These are phyloP conservation scores for Trichonephila clavata DNA, from an alignment of 1,140 invertebrate species.

Conservation along the genomic window DNA sequence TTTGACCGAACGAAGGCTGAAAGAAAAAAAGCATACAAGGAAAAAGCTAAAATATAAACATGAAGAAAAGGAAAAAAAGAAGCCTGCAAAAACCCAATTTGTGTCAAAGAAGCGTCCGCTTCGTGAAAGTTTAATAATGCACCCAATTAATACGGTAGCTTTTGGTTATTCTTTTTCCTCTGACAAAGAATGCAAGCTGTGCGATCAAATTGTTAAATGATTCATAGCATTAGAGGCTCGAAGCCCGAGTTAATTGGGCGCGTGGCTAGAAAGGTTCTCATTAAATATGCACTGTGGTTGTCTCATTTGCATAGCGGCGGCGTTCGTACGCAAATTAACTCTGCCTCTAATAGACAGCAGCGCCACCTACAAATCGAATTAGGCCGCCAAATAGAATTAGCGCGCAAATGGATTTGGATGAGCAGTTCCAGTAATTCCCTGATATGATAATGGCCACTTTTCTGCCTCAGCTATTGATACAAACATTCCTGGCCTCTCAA, in stretches of 20 bases:
- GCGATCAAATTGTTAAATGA: slow-evolving; percentile 76
- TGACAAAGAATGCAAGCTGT: slow-evolving; percentile 18
- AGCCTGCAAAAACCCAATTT: slow-evolving; percentile 64
- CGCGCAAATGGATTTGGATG: slow-evolving; percentile 71
- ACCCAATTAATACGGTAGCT: slow-evolving; percentile 71
- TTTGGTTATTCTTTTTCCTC: slow-evolving; percentile 51
- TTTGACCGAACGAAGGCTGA: not conserved
- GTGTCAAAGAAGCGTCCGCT: slow-evolving; percentile 57
- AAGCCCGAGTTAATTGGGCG: slow-evolving; percentile 68
- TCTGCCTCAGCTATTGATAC: slow-evolving; percentile 63
- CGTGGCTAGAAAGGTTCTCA: slow-evolving; percentile 45
- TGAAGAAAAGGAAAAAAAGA: slow-evolving; percentile 40
- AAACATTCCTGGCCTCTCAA: slow-evolving; percentile 49
- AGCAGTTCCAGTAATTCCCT: slow-evolving; percentile 70
- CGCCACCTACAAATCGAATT: slow-evolving; percentile 75
- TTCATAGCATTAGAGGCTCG: slow-evolving; percentile 70
- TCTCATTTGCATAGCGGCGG: slow-evolving; percentile 72
- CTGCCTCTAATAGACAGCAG: slow-evolving; percentile 64
- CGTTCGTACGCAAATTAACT: slow-evolving; percentile 75
- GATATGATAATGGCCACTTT: slow-evolving; percentile 74
- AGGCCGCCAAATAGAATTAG: slow-evolving; percentile 70
- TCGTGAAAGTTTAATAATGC: slow-evolving; percentile 75
- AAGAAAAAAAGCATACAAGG: slow-evolving; percentile 6
- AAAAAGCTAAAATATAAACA: slow-evolving; percentile 55
- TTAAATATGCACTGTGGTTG: slow-evolving; percentile 76